Evolutionary conservation across 2,888 invertebrate species (phyloP).

Genomic region (Rhynchonema sp.): DNA sequence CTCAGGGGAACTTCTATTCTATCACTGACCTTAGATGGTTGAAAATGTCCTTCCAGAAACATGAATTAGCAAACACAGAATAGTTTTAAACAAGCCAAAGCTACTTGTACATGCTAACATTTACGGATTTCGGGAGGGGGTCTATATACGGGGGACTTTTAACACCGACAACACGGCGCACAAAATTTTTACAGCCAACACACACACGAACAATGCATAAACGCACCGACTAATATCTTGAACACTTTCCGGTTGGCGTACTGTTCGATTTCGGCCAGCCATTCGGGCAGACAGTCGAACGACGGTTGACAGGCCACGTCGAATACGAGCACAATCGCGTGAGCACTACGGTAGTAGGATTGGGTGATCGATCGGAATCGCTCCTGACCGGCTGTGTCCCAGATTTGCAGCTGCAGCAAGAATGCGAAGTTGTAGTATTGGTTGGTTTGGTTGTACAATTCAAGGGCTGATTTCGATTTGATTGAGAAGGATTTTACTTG

Average conservation of each 20-base stretch:
- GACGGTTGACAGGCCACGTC: conserved; percentile 94
- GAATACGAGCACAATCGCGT: conserved; percentile 84
- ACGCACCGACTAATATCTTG: conserved; percentile 72
- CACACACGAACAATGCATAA: no score
- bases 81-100: no score
- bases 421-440: background rate
- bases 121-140: no score
- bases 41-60: no score
- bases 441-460: no score
- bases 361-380: conserved; percentile 85
- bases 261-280: conserved; percentile 89
- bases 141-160: background rate
- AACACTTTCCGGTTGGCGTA: conserved; percentile 86
- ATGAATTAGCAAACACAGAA: no score
- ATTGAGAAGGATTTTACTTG: no score
- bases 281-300: conserved; percentile 86
- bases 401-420: conserved; percentile 65
- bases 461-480: no score
- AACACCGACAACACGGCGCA: background rate
- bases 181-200: no score
- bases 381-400: conserved; percentile 97
- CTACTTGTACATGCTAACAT: no score
- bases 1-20: no score
- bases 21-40: no score
- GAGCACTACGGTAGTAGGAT: conserved; percentile 88